Evolutionary conservation across 2,113 vertebrate genomes (phyloP).

Genomic region (Felis chaus): DNA sequence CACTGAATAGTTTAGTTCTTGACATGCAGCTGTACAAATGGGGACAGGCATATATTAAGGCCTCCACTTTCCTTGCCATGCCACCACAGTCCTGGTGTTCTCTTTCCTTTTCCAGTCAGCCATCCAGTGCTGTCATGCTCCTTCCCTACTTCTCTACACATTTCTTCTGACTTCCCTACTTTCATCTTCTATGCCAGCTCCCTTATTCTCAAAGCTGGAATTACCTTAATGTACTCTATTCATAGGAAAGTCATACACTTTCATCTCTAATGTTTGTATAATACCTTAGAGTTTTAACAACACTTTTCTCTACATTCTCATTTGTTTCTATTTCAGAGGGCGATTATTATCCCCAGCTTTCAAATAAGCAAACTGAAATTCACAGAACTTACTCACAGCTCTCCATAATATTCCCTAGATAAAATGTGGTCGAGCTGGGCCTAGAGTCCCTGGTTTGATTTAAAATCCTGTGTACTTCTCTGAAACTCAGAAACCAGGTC

Average conservation of each 20-base stretch:
- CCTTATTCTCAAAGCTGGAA: background rate
- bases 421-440: background rate
- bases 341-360: background rate
- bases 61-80: rapidly evolving
- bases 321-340: background rate
- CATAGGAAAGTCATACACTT: background rate
- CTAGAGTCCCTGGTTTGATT: background rate
- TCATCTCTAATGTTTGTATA: background rate
- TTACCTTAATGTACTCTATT: background rate
- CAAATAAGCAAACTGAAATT: background rate
- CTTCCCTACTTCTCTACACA: background rate
- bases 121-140: rapidly evolving
- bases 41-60: too few species aligned
- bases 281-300: background rate
- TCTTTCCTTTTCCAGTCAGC: background rate
- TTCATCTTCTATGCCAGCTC: background rate
- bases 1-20: background rate
- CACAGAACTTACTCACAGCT: background rate
- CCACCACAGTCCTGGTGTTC: background rate
- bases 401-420: background rate
- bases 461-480: background rate
- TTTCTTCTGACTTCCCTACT: background rate
- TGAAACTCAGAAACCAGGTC: background rate
- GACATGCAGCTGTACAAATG: background rate
- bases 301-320: background rate